Conservation (phyloP, 2,797 vertebrate species). For the Odontamblyopus lacepedii region DNA sequence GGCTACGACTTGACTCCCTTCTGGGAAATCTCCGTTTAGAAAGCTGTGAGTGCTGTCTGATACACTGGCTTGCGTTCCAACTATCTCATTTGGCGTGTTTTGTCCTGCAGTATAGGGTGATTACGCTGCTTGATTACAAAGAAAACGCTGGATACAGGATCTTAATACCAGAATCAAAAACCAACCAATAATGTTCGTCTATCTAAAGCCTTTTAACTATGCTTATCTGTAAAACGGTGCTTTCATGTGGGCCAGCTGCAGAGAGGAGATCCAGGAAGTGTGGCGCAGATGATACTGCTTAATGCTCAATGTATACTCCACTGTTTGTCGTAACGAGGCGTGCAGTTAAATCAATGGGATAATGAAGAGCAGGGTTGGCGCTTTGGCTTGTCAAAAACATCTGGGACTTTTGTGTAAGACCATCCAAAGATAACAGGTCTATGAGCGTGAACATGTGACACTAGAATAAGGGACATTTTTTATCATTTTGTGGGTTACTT, state of each 20-base stretch:
- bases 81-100: conserved; percentile 22
- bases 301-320: conserved; percentile 17
- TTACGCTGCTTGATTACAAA: conserved; percentile 67
- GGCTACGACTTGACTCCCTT: conserved; percentile 13
- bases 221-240: conserved; percentile 62
- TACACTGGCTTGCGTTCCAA: conserved; percentile 12
- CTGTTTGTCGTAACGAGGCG: conserved; percentile 23
- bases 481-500: neutral
- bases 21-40: conserved; percentile 41
- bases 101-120: conserved; percentile 44
- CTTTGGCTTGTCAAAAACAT: conserved; percentile 15
- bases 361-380: conserved; percentile 20
- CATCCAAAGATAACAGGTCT: conserved; percentile 5
- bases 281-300: conserved; percentile 57
- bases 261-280: conserved; percentile 59
- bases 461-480: neutral
- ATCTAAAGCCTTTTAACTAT: conserved; percentile 51
- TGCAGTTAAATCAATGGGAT: conserved; percentile 9
- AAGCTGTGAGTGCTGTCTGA: conserved; percentile 44
- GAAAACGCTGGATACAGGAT: conserved; percentile 43
- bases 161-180: conserved; percentile 51
- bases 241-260: conserved; percentile 64
- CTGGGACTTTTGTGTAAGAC: conserved; percentile 2
- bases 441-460: neutral
- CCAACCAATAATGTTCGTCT: conserved; percentile 52